Conservation (phyloP, 2,113 vertebrate species). For the Paracanthobrama guichenoti region DNA sequence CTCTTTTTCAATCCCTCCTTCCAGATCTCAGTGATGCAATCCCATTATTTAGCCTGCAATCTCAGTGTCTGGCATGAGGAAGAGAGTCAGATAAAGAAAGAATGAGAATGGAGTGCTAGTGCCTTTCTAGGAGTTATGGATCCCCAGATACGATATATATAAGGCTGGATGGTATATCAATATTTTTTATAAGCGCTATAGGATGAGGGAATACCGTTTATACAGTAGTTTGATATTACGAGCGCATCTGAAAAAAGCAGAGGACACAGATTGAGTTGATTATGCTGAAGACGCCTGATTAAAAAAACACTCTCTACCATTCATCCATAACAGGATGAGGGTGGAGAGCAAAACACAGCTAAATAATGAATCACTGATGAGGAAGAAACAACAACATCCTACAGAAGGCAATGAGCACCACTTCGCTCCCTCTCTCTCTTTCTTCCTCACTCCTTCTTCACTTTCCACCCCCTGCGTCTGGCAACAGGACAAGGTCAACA, state of each 20-base stretch:
- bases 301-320: constrained; percentile 34
- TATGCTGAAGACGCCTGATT: background rate
- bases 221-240: too few relatives aligned
- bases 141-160: background rate
- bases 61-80: background rate
- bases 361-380: constrained; percentile 56
- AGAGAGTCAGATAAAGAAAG: constrained; percentile 12
- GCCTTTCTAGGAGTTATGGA: background rate
- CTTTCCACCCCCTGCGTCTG: constrained; percentile 57
- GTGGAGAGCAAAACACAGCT: constrained; percentile 45
- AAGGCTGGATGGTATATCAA: too few relatives aligned
- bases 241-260: too few relatives aligned
- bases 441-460: constrained; percentile 43
- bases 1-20: constrained; percentile 49
- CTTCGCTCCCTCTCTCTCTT: constrained; percentile 8
- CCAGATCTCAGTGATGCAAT: constrained; percentile 49
- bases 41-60: constrained; percentile 42
- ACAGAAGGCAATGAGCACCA: constrained; percentile 30
- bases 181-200: too few relatives aligned
- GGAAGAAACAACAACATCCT: constrained; percentile 55
- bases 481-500: constrained; percentile 64
- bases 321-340: constrained; percentile 53
- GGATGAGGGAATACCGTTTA: too few relatives aligned
- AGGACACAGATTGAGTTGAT: too few relatives aligned
- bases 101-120: background rate